Conservation (phyloP, 2,888 invertebrate species). For the Patella caerulea region DNA sequence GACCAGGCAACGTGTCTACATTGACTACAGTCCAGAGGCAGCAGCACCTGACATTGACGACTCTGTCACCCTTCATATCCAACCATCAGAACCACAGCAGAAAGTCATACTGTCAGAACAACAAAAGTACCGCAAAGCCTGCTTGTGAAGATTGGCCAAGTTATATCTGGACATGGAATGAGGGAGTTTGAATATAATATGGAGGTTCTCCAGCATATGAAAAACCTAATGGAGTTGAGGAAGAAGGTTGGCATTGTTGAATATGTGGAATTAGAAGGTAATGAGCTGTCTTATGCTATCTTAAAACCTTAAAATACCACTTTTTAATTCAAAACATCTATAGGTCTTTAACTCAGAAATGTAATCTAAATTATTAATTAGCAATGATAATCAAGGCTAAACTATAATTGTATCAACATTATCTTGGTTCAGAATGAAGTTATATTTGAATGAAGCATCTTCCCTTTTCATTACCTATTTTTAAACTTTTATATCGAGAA, state of each 20-base stretch:
- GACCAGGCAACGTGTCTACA: not conserved
- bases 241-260: not conserved
- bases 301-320: too few species aligned
- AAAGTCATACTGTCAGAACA: not conserved
- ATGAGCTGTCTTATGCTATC: not conserved
- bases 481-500: too few species aligned
- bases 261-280: not conserved
- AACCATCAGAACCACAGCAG: not conserved
- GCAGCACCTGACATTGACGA: constrained; percentile 5
- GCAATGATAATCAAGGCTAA: too few species aligned
- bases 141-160: not conserved
- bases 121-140: not conserved
- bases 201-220: not conserved
- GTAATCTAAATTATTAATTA: too few species aligned
- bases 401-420: too few species aligned
- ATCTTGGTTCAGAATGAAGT: too few species aligned
- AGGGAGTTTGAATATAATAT: not conserved
- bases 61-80: not conserved
- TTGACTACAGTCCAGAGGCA: not conserved
- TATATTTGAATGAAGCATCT: too few species aligned
- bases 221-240: not conserved
- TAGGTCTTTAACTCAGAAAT: too few species aligned
- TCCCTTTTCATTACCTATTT: too few species aligned
- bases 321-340: too few species aligned
- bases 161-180: not conserved